These are phyloP conservation scores for Frieseomelitta varia DNA, from an alignment of 1,140 invertebrate genomes.

Conservation along the genomic window DNA sequence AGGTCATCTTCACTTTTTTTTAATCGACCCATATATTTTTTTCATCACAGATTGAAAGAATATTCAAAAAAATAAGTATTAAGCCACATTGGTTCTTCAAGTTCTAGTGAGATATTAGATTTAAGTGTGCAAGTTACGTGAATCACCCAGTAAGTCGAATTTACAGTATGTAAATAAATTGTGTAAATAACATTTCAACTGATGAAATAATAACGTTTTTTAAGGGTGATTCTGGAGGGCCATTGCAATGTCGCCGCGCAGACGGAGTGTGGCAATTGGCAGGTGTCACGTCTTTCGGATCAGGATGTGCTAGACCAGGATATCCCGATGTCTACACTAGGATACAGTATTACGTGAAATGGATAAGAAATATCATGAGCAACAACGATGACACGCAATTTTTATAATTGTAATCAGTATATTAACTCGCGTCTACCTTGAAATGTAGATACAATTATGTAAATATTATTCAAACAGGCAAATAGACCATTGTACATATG, in stretches of 20 bases:
- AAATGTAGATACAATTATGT: conserved; percentile 30
- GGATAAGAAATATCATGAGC: conserved; percentile 85
- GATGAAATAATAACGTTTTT: conserved; percentile 31
- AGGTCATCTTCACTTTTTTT: too few species aligned
- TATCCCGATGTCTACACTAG: conserved; percentile 94
- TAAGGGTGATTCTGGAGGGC: conserved; percentile 93
- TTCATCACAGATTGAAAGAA: too few species aligned
- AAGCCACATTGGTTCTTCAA: too few species aligned
- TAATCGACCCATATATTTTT: too few species aligned
- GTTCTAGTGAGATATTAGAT: too few species aligned
- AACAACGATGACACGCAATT: conserved; percentile 61
- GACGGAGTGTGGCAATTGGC: conserved; percentile 93
- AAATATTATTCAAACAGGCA: conserved; percentile 10
- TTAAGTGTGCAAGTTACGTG: too few species aligned
- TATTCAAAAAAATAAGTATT: too few species aligned
- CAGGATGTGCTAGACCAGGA: conserved; percentile 92
- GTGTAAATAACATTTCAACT: background rate
- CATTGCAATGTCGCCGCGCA: conserved; percentile 87
- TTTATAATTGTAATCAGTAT: background rate
- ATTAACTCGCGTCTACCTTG: background rate
- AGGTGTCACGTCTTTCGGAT: conserved; percentile 94
- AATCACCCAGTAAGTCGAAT: too few species aligned
- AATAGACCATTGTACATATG: conserved; percentile 29
- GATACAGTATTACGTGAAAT: conserved; percentile 91
- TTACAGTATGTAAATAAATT: background rate